A percentile compares a stretch with the other conserved stretches of the same genome.
Evolutionary conservation across 2,113 vertebrate genomes (phyloP).

Genomic region (Stigmatopora nigra): DNA sequence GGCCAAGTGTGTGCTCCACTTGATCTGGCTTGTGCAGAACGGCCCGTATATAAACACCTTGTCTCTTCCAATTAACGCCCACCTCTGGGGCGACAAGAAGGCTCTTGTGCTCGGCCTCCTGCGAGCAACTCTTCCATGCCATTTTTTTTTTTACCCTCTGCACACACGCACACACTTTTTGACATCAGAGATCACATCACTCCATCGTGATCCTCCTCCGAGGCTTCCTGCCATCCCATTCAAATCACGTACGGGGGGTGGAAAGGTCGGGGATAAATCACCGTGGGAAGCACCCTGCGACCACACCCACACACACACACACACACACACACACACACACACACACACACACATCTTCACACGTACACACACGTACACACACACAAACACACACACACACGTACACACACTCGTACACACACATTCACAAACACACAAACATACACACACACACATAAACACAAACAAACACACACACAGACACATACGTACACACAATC

Average conservation of each 20-base stretch:
- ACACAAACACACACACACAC: no score
- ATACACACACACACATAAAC: no score
- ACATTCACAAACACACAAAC: no score
- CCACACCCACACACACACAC: not conserved
- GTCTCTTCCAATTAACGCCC: constrained; percentile 41
- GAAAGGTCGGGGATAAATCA: constrained; percentile 33
- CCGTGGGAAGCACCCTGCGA: not conserved
- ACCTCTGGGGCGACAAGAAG: constrained; percentile 34
- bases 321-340: no score
- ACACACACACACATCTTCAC: no score
- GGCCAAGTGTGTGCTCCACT: not conserved
- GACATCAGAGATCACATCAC: not conserved
- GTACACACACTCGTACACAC: no score
- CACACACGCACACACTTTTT: not conserved
- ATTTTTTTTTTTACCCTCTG: not conserved
- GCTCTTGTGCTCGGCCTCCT: constrained; percentile 16
- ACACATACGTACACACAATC: no score
- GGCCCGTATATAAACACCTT: constrained; percentile 40
- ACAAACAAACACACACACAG: no score
- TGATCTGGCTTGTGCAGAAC: not conserved
- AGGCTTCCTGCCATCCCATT: not conserved
- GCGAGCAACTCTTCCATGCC: constrained; percentile 26
- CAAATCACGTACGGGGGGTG: not conserved
- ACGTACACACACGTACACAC: no score
- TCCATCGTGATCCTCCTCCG: not conserved